These are phyloP conservation scores for Phragmatobia fuliginosa DNA, from an alignment of 2,888 invertebrate species.

Conservation along the genomic window DNA sequence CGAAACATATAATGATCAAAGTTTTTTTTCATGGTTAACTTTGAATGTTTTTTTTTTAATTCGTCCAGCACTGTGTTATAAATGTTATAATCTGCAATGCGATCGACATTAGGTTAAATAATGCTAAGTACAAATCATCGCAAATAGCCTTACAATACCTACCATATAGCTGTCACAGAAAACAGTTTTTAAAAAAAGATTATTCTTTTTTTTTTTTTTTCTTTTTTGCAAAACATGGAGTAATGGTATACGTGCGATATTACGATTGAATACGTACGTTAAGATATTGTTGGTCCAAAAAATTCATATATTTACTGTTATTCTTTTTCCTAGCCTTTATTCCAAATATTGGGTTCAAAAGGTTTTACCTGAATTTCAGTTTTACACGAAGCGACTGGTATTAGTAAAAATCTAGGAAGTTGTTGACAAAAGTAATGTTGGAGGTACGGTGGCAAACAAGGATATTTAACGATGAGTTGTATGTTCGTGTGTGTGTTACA, in stretches of 20 bases:
- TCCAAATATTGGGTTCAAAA: too few relatives aligned
- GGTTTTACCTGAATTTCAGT: too few relatives aligned
- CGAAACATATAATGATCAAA: neutral
- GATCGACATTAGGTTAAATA: constrained; percentile 16
- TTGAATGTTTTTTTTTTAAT: neutral
- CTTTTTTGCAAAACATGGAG: neutral
- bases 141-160: neutral
- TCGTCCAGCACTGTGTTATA: neutral
- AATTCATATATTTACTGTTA: too few relatives aligned
- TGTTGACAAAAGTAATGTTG: neutral
- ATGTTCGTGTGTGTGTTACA: constrained; percentile 43
- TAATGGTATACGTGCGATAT: too few relatives aligned
- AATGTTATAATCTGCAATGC: neutral
- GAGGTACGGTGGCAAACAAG: neutral
- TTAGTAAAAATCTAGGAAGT: neutral
- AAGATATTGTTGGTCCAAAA: too few relatives aligned
- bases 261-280: too few relatives aligned
- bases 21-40: neutral
- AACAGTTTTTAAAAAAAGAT: neutral
- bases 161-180: too few relatives aligned
- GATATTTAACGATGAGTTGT: constrained; percentile 8
- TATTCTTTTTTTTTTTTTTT: neutral
- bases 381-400: too few relatives aligned
- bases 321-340: too few relatives aligned
- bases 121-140: constrained; percentile 12